Evolutionary conservation across 2,797 vertebrate species (phyloP), one percentile per base, ranked within the genome.

Genomic region (Cyprinodon diabolis): DNA sequence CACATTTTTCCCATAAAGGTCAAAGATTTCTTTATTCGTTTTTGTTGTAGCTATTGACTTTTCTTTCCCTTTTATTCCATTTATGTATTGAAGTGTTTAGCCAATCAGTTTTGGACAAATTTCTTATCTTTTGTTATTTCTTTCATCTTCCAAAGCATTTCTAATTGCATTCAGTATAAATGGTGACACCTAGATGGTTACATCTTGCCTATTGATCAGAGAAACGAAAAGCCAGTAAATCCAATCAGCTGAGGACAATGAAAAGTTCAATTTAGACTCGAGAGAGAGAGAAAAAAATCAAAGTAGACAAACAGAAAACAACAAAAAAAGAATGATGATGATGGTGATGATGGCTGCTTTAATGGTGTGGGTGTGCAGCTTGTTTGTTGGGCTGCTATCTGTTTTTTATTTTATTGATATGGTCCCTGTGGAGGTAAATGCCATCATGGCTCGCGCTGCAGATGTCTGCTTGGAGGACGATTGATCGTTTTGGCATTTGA

Each of bases 401-500:
- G 86, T 92, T 81, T 30, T 91, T 78, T 80, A 68, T 85, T 87
- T 84, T 89, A 93, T 92, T 92, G 90, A 93, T 88, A 90, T 75
- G 76, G 72, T 35, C 54, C 82, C 79, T 80, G 35, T 47, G 76
- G 87, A 92, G 90, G 75, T 87, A 90, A 94, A 94, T 89, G 88
- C 85, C 92, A 92, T 81, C 82, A 79, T 56, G 83, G 75, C 74
- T 63, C 1, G 30, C 1, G 65, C 84, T 70, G 74, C 81, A 80
- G 90, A 87, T 78, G 87, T 88, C 88, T 87, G 86, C 81, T 90
- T 89, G 85, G 62, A 67, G 86, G 73, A 84, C 66, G 78, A 94
- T 94, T 92, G 92, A 94, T 94, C 81, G 89, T 84, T 91, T 91
- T 94, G 92, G 83, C 88, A 91, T 94, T 94, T 94, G 89, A 94